Base-by-base conservation (phyloP, 1,140 invertebrate genomes). In the Drosophila tani region DNA sequence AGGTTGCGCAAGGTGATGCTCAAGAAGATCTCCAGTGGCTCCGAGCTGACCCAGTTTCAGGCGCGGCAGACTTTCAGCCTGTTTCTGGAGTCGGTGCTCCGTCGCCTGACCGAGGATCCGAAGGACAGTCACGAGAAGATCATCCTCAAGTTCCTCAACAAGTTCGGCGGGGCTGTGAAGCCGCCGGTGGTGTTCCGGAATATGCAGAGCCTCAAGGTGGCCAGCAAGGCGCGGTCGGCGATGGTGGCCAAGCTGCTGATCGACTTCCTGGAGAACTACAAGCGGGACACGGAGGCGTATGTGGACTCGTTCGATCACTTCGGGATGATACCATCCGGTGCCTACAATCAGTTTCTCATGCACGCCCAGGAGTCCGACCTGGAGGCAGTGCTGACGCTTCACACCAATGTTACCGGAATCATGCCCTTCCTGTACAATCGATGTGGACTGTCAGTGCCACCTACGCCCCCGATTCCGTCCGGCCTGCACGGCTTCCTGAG, bases 201-300 rank as follows among this genome's bases (percentile, higher is more conserved):
- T 62, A 75, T 79, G 12, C 82, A 79, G 53, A 85, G 63, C 32
- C 65, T 84, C 4, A 79, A 81, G 65, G 75, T 98, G 83, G 95
- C 95, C 74, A 95, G 96, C 71, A 97, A 97, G 93, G 97, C 98
- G 92, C 94, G 97, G 32, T 95, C 97, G 56, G 96, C 97, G 14
- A 96, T 98, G 74, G 96, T 98, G 51, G 97, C 97, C 1, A 98
- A 98, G 93, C 96, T 98, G 87, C 94, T 98, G n/a, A 97, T 97
- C 80, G 97, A 98, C 93, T 99, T 98, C 94, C 94, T 98, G 55
- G 96, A 97, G 93, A 94, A 97, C 63, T 98, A 98, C 93, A 97
- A 97, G 91, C 95, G 96, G 84, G 98, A 97, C 93, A 97, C 96
- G 0, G 96, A 97, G 75, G 91, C 96, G 32, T 96, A 95, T 82